Percentiles rank a stretch among this genome's conserved stretches.
Evolutionary conservation across 2,888 invertebrate genomes (phyloP).

Genomic region (Uloborus plumipes): DNA sequence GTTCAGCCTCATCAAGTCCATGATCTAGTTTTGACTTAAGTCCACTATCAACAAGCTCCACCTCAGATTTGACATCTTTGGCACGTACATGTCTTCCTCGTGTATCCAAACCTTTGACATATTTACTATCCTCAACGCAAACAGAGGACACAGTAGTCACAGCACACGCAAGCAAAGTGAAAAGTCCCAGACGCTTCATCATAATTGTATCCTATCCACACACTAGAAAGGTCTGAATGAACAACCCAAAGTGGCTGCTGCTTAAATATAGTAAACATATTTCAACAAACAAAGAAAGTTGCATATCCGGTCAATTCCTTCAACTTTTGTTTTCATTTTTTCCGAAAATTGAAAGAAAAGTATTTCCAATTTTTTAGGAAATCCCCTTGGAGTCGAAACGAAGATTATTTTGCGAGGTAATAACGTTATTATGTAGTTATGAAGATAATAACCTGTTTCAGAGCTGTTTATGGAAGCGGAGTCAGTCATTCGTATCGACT

Average conservation of each 20-base stretch:
- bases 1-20: slow-evolving; percentile 22
- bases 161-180: too few relatives aligned
- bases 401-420: slow-evolving; percentile 24
- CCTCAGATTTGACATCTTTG: background rate
- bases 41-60: slow-evolving; percentile 16
- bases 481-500: slow-evolving; percentile 11
- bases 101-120: too few relatives aligned
- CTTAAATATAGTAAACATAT: too few relatives aligned
- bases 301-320: too few relatives aligned
- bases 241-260: too few relatives aligned
- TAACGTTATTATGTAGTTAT: slow-evolving; percentile 13
- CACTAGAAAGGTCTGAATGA: too few relatives aligned
- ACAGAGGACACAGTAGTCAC: too few relatives aligned
- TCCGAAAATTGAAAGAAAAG: background rate
- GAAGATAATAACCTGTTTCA: background rate
- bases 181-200: too few relatives aligned
- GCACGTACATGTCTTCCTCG: background rate
- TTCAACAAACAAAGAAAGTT: too few relatives aligned
- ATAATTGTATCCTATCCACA: too few relatives aligned
- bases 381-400: slow-evolving; percentile 1
- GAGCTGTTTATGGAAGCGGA: slow-evolving; percentile 6
- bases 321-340: too few relatives aligned
- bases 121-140: too few relatives aligned
- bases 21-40: slow-evolving; percentile 27
- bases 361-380: slow-evolving; percentile 17